A percentile compares a stretch with the other conserved stretches of the same genome.
phyloP scores from a whole-genome alignment of 1,140 invertebrate species.

The Microplitis mediator region DNA sequence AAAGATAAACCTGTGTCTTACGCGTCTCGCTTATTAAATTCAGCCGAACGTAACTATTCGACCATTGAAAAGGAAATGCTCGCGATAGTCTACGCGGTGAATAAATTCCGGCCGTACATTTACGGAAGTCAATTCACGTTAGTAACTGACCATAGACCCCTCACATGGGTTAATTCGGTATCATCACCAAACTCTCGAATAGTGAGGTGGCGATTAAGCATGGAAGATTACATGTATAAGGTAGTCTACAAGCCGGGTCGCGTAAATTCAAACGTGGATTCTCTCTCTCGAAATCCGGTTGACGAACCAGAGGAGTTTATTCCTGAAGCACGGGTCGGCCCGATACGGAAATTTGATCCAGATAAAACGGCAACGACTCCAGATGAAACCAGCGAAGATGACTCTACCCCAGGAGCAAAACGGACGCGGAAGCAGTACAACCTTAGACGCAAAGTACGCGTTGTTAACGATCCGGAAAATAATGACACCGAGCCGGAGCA shows the following conservation, averaged over 20 bases:
- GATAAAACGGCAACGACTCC: not conserved
- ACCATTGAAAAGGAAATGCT: too few relatives aligned
- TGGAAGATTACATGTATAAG: slow-evolving; percentile 47
- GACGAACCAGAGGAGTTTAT: not conserved
- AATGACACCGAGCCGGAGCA: too few relatives aligned
- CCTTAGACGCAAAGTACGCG: too few relatives aligned
- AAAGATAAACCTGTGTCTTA: too few relatives aligned
- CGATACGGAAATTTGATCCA: not conserved
- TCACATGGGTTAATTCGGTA: slow-evolving; percentile 59
- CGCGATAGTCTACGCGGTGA: too few relatives aligned
- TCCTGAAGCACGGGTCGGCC: too few relatives aligned
- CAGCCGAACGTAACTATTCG: too few relatives aligned
- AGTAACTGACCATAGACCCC: slow-evolving; percentile 60
- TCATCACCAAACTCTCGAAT: slow-evolving; percentile 50
- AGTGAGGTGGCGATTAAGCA: slow-evolving; percentile 41
- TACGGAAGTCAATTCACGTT: slow-evolving; percentile 58
- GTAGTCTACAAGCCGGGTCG: slow-evolving; percentile 29
- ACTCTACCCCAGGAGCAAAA: too few relatives aligned
- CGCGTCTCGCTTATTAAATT: too few relatives aligned
- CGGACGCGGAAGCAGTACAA: too few relatives aligned
- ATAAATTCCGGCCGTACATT: slow-evolving; percentile 59
- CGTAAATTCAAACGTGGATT: slow-evolving; percentile 26
- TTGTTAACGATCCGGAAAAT: too few relatives aligned
- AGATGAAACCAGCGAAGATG: not conserved
- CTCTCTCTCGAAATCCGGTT: slow-evolving; percentile 36